Conservation (phyloP, 2,888 invertebrate genomes). For the Sphecodes monilicornis region DNA sequence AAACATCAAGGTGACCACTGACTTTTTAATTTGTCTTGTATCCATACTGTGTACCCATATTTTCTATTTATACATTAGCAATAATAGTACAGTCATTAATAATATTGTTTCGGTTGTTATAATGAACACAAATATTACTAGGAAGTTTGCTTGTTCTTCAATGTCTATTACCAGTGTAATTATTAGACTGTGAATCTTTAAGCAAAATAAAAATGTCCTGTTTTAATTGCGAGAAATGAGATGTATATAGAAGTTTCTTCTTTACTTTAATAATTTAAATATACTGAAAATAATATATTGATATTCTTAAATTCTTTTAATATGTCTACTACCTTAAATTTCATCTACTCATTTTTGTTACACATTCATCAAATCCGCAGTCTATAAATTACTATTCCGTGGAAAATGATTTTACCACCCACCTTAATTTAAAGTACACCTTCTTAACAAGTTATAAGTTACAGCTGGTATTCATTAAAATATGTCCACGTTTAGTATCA, state of each 20-base stretch:
- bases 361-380: too few species aligned
- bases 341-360: neutral
- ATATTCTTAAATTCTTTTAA: too few species aligned
- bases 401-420: neutral
- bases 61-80: neutral
- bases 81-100: neutral
- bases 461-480: neutral
- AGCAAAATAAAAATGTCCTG: too few species aligned
- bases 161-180: neutral
- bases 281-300: too few species aligned
- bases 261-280: too few species aligned
- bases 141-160: neutral
- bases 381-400: neutral
- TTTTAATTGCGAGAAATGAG: too few species aligned
- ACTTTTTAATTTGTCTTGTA: neutral
- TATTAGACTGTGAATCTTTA: neutral
- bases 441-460: neutral
- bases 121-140: neutral
- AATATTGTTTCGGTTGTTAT: too few species aligned
- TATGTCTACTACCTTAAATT: neutral
- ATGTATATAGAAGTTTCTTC: too few species aligned
- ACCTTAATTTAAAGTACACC: too few species aligned
- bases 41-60: neutral
- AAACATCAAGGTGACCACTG: neutral
- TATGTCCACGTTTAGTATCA: neutral